Evolutionary conservation across 2,113 vertebrate genomes (phyloP).

Genomic region (Mirza zaza): DNA sequence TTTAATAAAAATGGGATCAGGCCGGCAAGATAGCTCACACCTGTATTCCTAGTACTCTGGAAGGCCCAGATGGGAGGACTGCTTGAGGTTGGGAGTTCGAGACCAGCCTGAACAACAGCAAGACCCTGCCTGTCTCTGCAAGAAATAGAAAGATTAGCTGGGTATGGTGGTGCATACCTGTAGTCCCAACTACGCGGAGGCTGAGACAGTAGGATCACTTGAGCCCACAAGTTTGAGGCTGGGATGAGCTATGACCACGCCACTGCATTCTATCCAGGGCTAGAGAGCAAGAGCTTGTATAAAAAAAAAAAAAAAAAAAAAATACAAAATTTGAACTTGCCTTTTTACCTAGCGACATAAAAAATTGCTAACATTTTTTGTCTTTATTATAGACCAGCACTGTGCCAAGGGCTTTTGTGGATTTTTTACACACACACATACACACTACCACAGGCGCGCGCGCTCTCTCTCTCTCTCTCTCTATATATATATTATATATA

Average conservation of each 20-base stretch:
- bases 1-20: not conserved
- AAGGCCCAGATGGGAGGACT: too few relatives aligned
- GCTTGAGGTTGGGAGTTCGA: too few relatives aligned
- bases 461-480: not conserved
- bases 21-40: too few relatives aligned
- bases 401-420: not conserved
- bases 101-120: too few relatives aligned
- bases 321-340: not conserved
- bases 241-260: not conserved
- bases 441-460: not conserved
- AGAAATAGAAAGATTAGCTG: not conserved
- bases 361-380: not conserved
- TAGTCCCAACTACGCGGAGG: not conserved
- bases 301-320: not conserved
- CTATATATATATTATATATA: too few relatives aligned
- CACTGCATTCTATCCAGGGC: not conserved
- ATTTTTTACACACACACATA: not conserved
- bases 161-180: fast-evolving
- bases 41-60: too few relatives aligned
- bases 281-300: not conserved
- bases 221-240: not conserved
- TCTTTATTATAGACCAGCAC: not conserved
- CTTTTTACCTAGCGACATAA: not conserved
- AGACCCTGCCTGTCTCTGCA: not conserved
- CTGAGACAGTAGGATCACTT: not conserved